These are phyloP conservation scores for Harpagus bidentatus DNA, from an alignment of 2,113 vertebrate genomes.

Conservation along the genomic window DNA sequence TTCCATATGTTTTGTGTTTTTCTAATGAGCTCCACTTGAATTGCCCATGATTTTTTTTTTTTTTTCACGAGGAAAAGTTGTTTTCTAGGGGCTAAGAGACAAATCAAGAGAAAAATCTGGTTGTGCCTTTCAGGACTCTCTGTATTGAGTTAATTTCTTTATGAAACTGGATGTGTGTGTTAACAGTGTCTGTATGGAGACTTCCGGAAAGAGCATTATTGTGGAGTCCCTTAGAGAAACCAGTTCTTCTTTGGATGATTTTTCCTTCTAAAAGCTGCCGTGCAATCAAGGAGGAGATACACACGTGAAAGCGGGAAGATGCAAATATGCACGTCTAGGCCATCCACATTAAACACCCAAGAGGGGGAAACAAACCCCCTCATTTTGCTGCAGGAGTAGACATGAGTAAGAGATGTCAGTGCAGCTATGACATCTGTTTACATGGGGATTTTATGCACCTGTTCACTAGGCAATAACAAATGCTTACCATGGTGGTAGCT, in stretches of 20 bases:
- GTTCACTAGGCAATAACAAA: conserved; percentile 69
- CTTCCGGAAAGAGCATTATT: not conserved
- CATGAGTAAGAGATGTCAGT: conserved; percentile 30
- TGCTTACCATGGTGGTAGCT: conserved; percentile 64
- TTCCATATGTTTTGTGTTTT: not conserved
- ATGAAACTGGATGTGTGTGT: not conserved
- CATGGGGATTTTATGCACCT: conserved; percentile 69
- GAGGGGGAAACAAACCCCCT: conserved; percentile 41
- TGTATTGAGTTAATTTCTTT: not conserved
- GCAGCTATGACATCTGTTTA: conserved; percentile 67
- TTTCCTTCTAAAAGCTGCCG: not conserved
- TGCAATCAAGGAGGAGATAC: not conserved
- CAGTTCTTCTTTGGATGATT: not conserved
- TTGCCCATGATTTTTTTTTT: not conserved
- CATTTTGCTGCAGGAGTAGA: conserved; percentile 38
- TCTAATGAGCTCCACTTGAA: not conserved
- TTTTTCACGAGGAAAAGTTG: not conserved
- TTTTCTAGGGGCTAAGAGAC: not conserved
- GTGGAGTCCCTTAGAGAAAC: not conserved
- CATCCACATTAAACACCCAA: conserved; percentile 22
- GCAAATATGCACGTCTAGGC: conserved; percentile 18
- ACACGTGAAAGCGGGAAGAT: not conserved
- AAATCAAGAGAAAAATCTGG: not conserved
- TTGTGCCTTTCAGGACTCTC: not conserved
- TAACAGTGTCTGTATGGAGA: not conserved